phyloP scores from a whole-genome alignment of 2,888 invertebrate species.

The Conomelus anceps region DNA sequence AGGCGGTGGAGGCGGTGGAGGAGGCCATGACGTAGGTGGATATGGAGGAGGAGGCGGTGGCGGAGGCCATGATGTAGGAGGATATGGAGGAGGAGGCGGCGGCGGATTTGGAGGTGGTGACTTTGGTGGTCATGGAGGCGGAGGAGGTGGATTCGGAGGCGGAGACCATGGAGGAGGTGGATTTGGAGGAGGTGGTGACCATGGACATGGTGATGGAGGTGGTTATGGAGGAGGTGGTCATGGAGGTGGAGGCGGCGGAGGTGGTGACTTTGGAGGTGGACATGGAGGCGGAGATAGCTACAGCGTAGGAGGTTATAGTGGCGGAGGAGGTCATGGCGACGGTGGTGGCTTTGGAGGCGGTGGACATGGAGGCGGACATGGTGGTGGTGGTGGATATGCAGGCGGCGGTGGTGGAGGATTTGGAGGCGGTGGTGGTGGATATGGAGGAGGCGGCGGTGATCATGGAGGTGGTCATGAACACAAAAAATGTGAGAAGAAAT shows the following conservation, averaged over 20 bases:
- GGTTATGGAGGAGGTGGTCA: slow-evolving; percentile 7
- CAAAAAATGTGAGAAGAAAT: slow-evolving; percentile 58
- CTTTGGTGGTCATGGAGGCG: slow-evolving; percentile 1
- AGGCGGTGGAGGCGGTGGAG: neutral
- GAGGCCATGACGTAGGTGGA: neutral
- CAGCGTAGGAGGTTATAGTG: slow-evolving; percentile 8
- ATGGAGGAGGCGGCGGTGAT: neutral
- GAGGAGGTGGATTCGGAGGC: slow-evolving; percentile 9
- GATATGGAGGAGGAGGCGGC: slow-evolving; percentile 14
- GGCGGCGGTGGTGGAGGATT: neutral
- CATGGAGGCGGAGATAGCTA: slow-evolving; percentile 4
- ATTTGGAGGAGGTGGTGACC: neutral
- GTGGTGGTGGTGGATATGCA: neutral
- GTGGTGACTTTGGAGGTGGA: slow-evolving; percentile 11
- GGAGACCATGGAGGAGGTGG: neutral
- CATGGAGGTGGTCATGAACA: slow-evolving; percentile 10
- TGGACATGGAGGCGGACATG: slow-evolving; percentile 1
- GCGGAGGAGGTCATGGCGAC: neutral
- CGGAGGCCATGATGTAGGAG: slow-evolving; percentile 16
- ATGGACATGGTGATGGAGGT: neutral
- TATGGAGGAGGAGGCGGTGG: slow-evolving; percentile 2
- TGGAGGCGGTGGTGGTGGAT: neutral
- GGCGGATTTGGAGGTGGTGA: slow-evolving; percentile 11
- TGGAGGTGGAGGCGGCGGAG: slow-evolving; percentile 1
- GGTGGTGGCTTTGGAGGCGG: neutral